A percentile compares a stretch with the other conserved stretches of the same genome.
phyloP scores from a whole-genome alignment of 2,797 vertebrate genomes.

The Gymnothorax javanicus region DNA sequence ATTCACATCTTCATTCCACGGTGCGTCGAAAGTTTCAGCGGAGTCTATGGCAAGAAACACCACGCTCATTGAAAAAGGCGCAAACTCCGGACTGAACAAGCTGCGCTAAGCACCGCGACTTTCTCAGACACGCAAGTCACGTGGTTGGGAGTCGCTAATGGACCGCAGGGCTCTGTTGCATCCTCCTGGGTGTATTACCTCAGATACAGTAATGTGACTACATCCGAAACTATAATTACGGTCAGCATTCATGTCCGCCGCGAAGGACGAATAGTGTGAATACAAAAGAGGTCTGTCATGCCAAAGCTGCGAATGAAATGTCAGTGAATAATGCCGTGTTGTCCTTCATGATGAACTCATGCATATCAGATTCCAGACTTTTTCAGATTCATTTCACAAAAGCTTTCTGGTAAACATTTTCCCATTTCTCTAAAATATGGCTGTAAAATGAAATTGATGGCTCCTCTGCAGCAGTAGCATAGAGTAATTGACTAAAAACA shows the following conservation, averaged over 20 bases:
- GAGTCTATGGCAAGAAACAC: neutral
- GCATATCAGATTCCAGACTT: neutral
- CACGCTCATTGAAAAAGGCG: conserved; percentile 3
- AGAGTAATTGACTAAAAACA: neutral
- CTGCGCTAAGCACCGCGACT: conserved; percentile 5
- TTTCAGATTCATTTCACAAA: neutral
- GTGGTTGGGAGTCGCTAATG: conserved; percentile 21
- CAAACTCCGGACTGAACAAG: conserved; percentile 16
- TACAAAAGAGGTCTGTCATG: conserved; percentile 2
- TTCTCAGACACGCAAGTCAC: conserved; percentile 24
- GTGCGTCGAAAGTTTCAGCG: neutral
- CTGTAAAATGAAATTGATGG: neutral
- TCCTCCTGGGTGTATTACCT: conserved; percentile 12
- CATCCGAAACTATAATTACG: neutral
- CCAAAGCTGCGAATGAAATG: conserved; percentile 4
- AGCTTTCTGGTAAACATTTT: neutral
- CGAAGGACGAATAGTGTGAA: neutral
- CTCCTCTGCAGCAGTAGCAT: neutral
- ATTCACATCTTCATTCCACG: conserved; percentile 24
- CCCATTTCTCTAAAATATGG: neutral
- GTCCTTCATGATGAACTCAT: conserved; percentile 7
- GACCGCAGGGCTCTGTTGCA: neutral
- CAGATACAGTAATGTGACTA: neutral
- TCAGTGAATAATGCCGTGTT: neutral
- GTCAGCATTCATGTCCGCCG: neutral